Conservation (phyloP, 2,797 vertebrate species). For the Limnodromus scolopaceus region DNA sequence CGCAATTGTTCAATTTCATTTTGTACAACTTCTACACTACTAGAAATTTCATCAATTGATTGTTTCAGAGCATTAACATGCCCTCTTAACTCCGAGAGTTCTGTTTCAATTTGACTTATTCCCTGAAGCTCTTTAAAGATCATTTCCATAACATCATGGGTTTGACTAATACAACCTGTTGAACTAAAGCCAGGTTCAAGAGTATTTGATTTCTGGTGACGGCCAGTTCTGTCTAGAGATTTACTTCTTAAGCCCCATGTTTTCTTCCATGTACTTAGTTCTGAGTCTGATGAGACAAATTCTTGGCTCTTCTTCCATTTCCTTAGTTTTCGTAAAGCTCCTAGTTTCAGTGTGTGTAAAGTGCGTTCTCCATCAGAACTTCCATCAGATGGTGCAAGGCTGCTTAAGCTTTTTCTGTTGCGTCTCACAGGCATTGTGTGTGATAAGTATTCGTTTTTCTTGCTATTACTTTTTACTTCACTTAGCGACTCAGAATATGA, state of each 20-base stretch:
- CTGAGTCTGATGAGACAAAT: slow-evolving; percentile 96
- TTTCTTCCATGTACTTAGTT: slow-evolving; percentile 94
- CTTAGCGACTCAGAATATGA: slow-evolving; percentile 90
- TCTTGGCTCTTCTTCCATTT: slow-evolving; percentile 99
- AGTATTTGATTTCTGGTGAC: slow-evolving; percentile 89
- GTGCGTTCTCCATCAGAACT: slow-evolving; percentile 96
- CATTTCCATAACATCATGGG: slow-evolving; percentile 99
- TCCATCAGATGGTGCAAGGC: slow-evolving; percentile 95
- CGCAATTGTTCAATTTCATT: slow-evolving; percentile 97
- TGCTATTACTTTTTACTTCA: slow-evolving; percentile 84
- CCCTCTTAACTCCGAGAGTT: slow-evolving; percentile 94
- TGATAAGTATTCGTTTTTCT: slow-evolving; percentile 85
- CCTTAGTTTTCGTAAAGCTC: slow-evolving; percentile 92
- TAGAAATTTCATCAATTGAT: slow-evolving; percentile 98
- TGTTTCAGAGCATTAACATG: slow-evolving; percentile 97
- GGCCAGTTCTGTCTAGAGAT: slow-evolving; percentile 92
- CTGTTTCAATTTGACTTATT: slow-evolving; percentile 98
- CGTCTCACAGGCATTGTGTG: slow-evolving; percentile 95
- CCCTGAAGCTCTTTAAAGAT: slow-evolving; percentile 99
- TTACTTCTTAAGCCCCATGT: slow-evolving; percentile 96
- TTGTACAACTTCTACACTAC: slow-evolving; percentile 98
- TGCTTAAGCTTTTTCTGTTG: slow-evolving; percentile 95
- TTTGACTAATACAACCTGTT: slow-evolving; percentile 96
- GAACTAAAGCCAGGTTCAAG: slow-evolving; percentile 95
- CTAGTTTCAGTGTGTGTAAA: slow-evolving; percentile 91